Evolutionary conservation across 2,113 vertebrate genomes (phyloP), one percentile per base, ranked within the genome.

Genomic region (Rhombomys opimus): DNA sequence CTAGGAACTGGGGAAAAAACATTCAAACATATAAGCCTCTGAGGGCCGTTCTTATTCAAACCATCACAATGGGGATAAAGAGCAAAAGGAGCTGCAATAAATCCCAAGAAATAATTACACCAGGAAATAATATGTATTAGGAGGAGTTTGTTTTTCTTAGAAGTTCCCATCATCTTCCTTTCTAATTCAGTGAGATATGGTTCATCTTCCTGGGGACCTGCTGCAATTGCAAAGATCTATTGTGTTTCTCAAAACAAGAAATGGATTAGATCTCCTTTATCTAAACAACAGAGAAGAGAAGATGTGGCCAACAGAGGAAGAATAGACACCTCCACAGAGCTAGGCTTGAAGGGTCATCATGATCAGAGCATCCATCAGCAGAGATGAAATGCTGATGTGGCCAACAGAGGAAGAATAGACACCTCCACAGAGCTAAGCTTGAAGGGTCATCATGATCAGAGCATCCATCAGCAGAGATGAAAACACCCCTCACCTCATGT

Each of bases 181-280:
- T 95, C 72, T 86, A 61, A 93, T 87, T 75, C 52, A 63, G 18
- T 25, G 54, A 41, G 78, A 84, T 38, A 82, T 1, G 68, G 54
- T 87, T 80, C 67, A 77, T 76, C 52, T 90, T 96, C 68, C 57
- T 72, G 50, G 23, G 35, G 35, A 30, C 59, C 90, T 89, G 10
- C 8, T 92, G 38, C n/a, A 76, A 95, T 89, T 94, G 11, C 23
- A 76, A 75, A 96, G 54, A 32, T 75, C 67, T 84, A 90, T 85
- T 78, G n/a, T 27, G 77, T 70, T 59, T 78, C 70, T 59, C 46
- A 90, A 96, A 59, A 78, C 25, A 93, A 94, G 82, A 89, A 76
- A 86, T 41, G 52, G 35, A 76, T 18, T 70, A 81, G 59, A 89
- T 7, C 7, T 82, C 72, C 46, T 41, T 18, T 82, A 82, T 67